phyloP scores from a whole-genome alignment of 2,113 vertebrate species.

The Eptatretus burgeri region DNA sequence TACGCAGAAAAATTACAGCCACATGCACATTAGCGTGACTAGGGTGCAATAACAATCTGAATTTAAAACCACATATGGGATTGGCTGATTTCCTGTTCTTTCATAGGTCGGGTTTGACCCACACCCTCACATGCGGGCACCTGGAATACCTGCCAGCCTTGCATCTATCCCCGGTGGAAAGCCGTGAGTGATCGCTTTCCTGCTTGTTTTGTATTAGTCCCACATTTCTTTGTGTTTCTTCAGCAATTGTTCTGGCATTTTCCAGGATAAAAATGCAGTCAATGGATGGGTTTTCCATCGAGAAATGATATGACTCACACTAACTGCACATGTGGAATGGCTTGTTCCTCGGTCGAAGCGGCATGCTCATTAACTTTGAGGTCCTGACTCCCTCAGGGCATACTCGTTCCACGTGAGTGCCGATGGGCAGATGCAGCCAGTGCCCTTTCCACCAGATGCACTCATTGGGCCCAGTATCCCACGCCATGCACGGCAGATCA shows the following conservation, averaged over 20 bases:
- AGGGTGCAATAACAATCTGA: too few relatives aligned
- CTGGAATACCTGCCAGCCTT: slow-evolving; percentile 47
- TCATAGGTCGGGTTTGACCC: slow-evolving; percentile 60
- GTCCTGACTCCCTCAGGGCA: slow-evolving; percentile 21
- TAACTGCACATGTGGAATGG: background rate
- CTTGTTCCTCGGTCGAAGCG: background rate
- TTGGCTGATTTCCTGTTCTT: slow-evolving; percentile 8
- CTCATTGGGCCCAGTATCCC: slow-evolving; percentile 73
- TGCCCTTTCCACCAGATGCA: slow-evolving; percentile 72
- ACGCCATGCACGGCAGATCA: slow-evolving; percentile 71
- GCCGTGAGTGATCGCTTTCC: slow-evolving; percentile 35
- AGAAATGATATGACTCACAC: background rate
- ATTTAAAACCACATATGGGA: too few relatives aligned
- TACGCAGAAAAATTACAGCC: too few relatives aligned
- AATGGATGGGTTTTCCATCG: background rate
- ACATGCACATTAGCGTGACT: too few relatives aligned
- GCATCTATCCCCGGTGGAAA: slow-evolving; percentile 72
- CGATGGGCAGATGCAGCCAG: slow-evolving; percentile 83
- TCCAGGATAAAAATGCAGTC: background rate
- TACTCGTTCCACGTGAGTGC: slow-evolving; percentile 86
- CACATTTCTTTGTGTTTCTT: background rate
- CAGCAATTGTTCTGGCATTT: too few relatives aligned
- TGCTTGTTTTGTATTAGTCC: background rate
- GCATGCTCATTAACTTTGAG: background rate
- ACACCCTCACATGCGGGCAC: slow-evolving; percentile 56